A percentile compares a stretch with the other conserved stretches of the same genome.
Evolutionary conservation across 2,888 invertebrate species (phyloP).

Genomic region (Dinocampus coccinellae): DNA sequence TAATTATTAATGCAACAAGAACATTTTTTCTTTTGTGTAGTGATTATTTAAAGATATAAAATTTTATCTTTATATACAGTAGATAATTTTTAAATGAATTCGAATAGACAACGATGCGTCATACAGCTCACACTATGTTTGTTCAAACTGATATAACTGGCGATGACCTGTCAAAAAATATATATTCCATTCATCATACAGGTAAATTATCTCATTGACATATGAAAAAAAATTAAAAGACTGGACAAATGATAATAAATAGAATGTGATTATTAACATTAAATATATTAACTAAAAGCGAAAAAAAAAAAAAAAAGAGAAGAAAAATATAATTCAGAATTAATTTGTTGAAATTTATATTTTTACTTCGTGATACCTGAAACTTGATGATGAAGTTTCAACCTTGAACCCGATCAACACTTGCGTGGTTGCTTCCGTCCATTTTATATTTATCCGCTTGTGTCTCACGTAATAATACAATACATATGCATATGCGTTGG

Average conservation of each 20-base stretch:
- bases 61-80: background rate
- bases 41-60: background rate
- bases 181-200: slow-evolving; percentile 36
- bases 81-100: background rate
- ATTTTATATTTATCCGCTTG: slow-evolving; percentile 46
- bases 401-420: slow-evolving; percentile 43
- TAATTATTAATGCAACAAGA: no score
- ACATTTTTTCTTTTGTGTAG: no score
- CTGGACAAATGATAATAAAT: background rate
- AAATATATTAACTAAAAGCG: no score
- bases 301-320: no score
- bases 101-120: slow-evolving; percentile 15
- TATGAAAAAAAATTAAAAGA: background rate
- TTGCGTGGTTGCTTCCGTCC: slow-evolving; percentile 22
- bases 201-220: slow-evolving; percentile 33
- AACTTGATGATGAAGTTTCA: slow-evolving; percentile 14
- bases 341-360: slow-evolving; percentile 1
- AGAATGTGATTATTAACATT: background rate
- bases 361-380: slow-evolving; percentile 9
- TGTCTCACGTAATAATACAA: slow-evolving; percentile 43
- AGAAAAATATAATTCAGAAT: no score
- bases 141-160: slow-evolving; percentile 51
- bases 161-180: slow-evolving; percentile 43
- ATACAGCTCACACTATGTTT: slow-evolving; percentile 42
- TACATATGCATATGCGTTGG: background rate